Base-by-base conservation (phyloP, 2,113 vertebrate species). In the Forbesichthys papilliferus region DNA sequence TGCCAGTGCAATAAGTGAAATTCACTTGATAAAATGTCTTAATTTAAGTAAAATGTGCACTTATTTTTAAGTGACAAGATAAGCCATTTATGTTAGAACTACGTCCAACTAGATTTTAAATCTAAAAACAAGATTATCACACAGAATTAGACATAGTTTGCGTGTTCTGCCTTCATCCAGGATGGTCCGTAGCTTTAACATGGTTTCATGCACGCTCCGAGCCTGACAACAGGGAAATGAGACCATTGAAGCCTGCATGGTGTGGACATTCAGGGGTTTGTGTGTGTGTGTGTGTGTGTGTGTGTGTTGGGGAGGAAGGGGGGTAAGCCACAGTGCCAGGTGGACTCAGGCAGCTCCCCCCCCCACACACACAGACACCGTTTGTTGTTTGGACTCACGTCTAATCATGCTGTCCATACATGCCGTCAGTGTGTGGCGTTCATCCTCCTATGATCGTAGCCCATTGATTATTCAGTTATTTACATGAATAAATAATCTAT, bases 241-340 rank as follows among this genome's bases (percentile, higher is more conserved):
- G 74, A 76, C 42, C 48, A 55, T n/a, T 12, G 42, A 10, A 18
- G 61, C 57, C 63, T 57, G 83, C 87, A 89, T 88, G 84, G 74
- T 14, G 67, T 84, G 82, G 81, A 74, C 62, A 54, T 63, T 79
- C 66, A 62, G 16, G 64, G 46, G 27, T 57, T 61, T 48, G 70
- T 16, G 20, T 76, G 33, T 11, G 58, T 47, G 48, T 42, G 34
- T 48, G 66, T 13, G 18, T 16, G 18, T 66, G 52, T 66, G 47
- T 61, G 57, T 53, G n/a, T 64, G 58, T 51, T 48, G 6, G 54
- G 66, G 53, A 70, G 20, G 20, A n/a, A n/a, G 20, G 20, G 20
- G 20, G 20, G 20, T 20, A 20, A 20, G 80, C 68, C 74, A 61
- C 51, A 60, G 74, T 75, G 89, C 82, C 81, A 79, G 84, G 78